A percentile compares a stretch with the other conserved stretches of the same genome.
phyloP scores from a whole-genome alignment of 2,888 invertebrate genomes.

The Rhingia campestris region DNA sequence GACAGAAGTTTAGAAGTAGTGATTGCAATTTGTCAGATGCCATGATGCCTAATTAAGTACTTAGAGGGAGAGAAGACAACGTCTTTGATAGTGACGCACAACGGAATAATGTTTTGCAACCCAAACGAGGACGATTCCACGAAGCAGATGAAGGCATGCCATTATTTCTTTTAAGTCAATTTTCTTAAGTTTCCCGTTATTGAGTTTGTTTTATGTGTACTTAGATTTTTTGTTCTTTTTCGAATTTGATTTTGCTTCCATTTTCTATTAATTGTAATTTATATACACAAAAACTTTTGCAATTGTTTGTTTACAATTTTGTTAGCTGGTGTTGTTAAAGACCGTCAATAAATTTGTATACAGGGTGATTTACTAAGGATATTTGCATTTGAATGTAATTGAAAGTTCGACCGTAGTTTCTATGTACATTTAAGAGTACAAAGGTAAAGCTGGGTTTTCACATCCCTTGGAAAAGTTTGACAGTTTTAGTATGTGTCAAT shows the following conservation, averaged over 20 bases:
- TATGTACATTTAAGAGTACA: too few relatives aligned
- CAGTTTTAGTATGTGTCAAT: too few relatives aligned
- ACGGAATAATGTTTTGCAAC: conserved; percentile 10
- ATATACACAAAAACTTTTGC: conserved; percentile 58
- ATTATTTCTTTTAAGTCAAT: conserved; percentile 13
- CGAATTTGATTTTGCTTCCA: conserved; percentile 16
- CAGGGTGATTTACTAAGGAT: conserved; percentile 2
- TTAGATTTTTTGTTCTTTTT: conserved; percentile 35
- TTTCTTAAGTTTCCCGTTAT: conserved; percentile 8
- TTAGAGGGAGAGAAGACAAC: conserved; percentile 30
- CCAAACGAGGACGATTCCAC: background rate
- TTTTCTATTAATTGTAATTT: conserved; percentile 60
- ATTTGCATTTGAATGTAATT: conserved; percentile 54
- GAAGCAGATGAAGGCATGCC: conserved; percentile 2
- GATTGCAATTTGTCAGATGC: conserved; percentile 60
- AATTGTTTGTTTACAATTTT: conserved; percentile 56
- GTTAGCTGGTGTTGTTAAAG: background rate
- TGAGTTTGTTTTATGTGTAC: conserved; percentile 41
- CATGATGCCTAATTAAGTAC: conserved; percentile 72
- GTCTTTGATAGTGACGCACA: background rate
- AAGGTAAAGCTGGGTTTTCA: too few relatives aligned
- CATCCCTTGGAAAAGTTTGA: too few relatives aligned
- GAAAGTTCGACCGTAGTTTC: background rate
- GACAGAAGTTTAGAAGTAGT: conserved; percentile 24
- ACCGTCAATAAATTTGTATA: conserved; percentile 21